Evolutionary conservation across 2,797 vertebrate genomes (phyloP), one percentile per base, ranked within the genome.

Genomic region (Delichon dasypus): DNA sequence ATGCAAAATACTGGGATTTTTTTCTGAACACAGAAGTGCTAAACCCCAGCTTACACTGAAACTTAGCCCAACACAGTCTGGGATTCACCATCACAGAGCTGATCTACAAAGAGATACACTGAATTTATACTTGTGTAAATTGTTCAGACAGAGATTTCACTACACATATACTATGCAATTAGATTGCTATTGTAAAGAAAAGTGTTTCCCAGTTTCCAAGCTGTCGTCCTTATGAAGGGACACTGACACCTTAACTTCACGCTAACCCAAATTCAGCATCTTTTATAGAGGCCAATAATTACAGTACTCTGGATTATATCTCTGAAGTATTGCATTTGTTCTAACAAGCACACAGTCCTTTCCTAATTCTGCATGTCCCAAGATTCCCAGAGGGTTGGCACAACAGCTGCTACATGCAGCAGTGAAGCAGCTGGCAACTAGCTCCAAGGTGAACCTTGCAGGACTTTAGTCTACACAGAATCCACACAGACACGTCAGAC

Each of bases 31-130:
- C 20, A 79, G n/a, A 53, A 70, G 8, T 8, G 29, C 42, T 67
- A 57, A 80, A 79, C 57, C 26, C 0, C 32, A 90, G 10, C 5
- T 88, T 77, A 60, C 6, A 42, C 23, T 54, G 70, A 67, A 93
- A 71, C 7, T 48, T 5, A 64, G 19, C 19, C 30, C 13, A 50
- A 22, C 7, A 26, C 0, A 40, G 29, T 9, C 36, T 3, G 1
- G 15, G 58, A 65, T 54, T 64, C 6, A 7, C 18, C 48, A 54
- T 21, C 19, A 51, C 1, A 66, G 4, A 44, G 27, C 4, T 66
- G 29, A 76, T 58, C 54, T 55, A 1, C 26, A 51, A 36, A 29
- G 34, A 74, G 8, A 15, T 54, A 40, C 26, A 34, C 2, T 53
- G 32, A 88, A 40, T 4, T 85, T 51, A 26, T 3, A 32, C 7